A percentile compares a stretch with the other conserved stretches of the same genome.
Evolutionary conservation across 2,888 invertebrate species (phyloP).

Genomic region (Pseudococcus longispinus): DNA sequence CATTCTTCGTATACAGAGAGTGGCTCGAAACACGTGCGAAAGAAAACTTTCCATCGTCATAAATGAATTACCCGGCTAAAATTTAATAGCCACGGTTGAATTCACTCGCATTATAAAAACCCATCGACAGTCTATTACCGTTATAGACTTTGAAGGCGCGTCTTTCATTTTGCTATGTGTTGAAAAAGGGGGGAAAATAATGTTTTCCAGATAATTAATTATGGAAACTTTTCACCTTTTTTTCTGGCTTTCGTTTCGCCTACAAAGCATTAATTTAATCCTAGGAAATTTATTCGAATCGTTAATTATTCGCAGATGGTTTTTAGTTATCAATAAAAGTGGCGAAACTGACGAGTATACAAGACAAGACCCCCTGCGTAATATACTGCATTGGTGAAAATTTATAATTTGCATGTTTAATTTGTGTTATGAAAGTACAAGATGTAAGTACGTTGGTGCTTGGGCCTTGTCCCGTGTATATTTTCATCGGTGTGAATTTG

Average conservation of each 20-base stretch:
- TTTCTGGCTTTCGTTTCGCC: conserved; percentile 9
- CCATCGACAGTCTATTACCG: conserved; percentile 19
- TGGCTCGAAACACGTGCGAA: background rate
- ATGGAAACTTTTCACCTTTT: background rate
- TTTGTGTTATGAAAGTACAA: no score
- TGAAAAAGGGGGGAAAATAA: background rate
- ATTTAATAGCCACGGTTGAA: conserved; percentile 18
- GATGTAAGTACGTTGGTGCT: no score
- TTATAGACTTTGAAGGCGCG: conserved; percentile 24
- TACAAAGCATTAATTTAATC: conserved; percentile 24
- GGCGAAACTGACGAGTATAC: background rate
- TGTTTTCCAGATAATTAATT: conserved; percentile 31
- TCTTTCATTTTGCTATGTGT: conserved; percentile 1
- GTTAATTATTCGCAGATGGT: conserved; percentile 28
- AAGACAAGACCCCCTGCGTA: background rate
- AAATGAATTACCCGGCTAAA: conserved; percentile 15
- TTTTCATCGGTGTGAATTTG: no score
- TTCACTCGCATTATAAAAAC: conserved; percentile 25
- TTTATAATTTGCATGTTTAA: no score
- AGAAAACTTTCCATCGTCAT: conserved; percentile 16
- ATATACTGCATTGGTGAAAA: no score
- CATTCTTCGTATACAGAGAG: background rate
- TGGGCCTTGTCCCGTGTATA: no score
- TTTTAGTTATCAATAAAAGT: conserved; percentile 10
- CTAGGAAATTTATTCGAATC: conserved; percentile 26